A percentile compares a stretch with the other conserved stretches of the same genome.
Evolutionary conservation across 1,140 invertebrate genomes (phyloP).

Genomic region (Diploscapter pachys): DNA sequence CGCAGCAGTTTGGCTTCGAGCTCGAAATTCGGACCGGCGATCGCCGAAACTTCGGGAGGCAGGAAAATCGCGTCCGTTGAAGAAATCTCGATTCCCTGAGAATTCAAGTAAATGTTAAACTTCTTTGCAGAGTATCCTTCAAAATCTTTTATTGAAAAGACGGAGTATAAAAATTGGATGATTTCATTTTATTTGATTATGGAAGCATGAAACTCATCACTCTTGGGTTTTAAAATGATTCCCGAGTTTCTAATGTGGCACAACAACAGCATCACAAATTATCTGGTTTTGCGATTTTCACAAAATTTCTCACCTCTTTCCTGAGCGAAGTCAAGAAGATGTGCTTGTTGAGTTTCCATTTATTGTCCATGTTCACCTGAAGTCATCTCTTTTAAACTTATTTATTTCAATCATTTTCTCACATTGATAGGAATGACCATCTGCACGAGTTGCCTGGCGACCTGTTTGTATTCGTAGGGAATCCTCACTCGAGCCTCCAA

Average conservation of each 20-base stretch:
- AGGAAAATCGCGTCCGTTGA: slow-evolving; percentile 34
- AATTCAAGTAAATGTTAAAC: background rate
- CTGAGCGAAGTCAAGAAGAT: slow-evolving; percentile 43
- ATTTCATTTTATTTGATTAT: slow-evolving; percentile 9
- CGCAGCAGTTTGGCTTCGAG: slow-evolving; percentile 51
- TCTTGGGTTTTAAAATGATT: background rate
- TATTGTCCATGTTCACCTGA: slow-evolving; percentile 51
- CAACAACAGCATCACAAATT: slow-evolving; percentile 2
- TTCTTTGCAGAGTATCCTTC: background rate
- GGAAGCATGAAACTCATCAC: background rate
- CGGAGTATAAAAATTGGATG: background rate
- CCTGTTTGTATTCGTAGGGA: slow-evolving; percentile 46
- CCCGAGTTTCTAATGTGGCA: no score
- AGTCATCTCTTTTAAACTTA: background rate
- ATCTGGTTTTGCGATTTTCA: background rate
- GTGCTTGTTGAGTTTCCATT: slow-evolving; percentile 43
- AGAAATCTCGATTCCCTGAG: slow-evolving; percentile 44
- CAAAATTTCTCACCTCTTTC: slow-evolving; percentile 35
- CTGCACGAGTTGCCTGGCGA: slow-evolving; percentile 40
- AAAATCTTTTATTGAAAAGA: no score
- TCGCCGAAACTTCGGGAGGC: slow-evolving; percentile 25
- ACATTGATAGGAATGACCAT: slow-evolving; percentile 44
- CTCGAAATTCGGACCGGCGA: slow-evolving; percentile 50
- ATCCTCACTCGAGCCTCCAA: slow-evolving; percentile 45
- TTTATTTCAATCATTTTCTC: background rate